These are phyloP conservation scores for Emydoidea blandingii DNA, from an alignment of 2,797 vertebrate genomes.

Conservation along the genomic window DNA sequence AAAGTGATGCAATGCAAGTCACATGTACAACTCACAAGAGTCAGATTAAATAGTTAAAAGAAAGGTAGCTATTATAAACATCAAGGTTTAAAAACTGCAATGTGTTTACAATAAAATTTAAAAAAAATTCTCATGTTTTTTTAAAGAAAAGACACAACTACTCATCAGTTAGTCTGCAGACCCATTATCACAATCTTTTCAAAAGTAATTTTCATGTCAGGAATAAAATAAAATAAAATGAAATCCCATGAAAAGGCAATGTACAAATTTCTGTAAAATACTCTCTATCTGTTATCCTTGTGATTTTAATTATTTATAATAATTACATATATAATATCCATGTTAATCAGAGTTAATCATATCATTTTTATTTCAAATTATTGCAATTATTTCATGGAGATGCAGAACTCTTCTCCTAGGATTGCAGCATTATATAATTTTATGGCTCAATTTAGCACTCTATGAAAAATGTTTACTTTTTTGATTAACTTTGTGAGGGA, in stretches of 20 bases:
- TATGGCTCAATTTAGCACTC: background rate
- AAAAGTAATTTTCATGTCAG: background rate
- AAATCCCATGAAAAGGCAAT: background rate
- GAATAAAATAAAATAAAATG: conserved; percentile 14
- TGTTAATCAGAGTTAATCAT: conserved; percentile 20
- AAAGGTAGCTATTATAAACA: background rate
- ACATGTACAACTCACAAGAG: conserved; percentile 27
- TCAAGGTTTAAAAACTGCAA: background rate
- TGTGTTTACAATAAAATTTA: background rate
- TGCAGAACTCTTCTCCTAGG: background rate
- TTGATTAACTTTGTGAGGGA: background rate
- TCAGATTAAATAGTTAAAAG: conserved; percentile 24
- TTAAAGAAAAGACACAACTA: background rate
- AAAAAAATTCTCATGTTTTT: background rate
- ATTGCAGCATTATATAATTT: background rate
- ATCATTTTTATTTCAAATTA: conserved; percentile 19
- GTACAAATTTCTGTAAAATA: conserved; percentile 1
- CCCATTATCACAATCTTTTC: background rate
- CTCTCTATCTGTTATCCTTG: background rate
- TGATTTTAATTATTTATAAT: conserved; percentile 19
- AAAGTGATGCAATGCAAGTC: background rate
- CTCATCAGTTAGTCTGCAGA: background rate
- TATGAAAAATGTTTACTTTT: background rate
- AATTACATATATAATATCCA: conserved; percentile 39
- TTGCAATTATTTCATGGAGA: background rate